A percentile compares a stretch with the other conserved stretches of the same genome.
Conservation (phyloP, 2,888 invertebrate genomes). For the Corbicula japonica region DNA sequence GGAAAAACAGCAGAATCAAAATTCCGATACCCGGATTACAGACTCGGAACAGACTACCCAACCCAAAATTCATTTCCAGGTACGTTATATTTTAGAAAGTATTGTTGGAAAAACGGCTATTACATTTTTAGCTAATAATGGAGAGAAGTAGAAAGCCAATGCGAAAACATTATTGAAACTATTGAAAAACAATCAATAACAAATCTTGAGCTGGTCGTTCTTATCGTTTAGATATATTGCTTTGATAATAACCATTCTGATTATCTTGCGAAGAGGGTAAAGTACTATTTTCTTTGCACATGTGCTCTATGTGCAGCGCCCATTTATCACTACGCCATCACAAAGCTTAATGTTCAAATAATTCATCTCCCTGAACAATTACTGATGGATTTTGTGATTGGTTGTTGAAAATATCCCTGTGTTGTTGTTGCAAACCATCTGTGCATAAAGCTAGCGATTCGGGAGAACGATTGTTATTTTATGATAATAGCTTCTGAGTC, state of each 20-base stretch:
- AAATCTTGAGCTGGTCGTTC: slow-evolving; percentile 14
- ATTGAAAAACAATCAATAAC: slow-evolving; percentile 58
- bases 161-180: slow-evolving; percentile 53
- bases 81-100: slow-evolving; percentile 37
- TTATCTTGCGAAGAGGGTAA: neutral
- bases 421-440: slow-evolving; percentile 63
- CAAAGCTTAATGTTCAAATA: slow-evolving; percentile 39
- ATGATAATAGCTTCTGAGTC: slow-evolving; percentile 26
- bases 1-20: slow-evolving; percentile 66
- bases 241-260: slow-evolving; percentile 21
- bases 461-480: slow-evolving; percentile 44
- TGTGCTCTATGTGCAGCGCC: slow-evolving; percentile 23
- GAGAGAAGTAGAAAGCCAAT: slow-evolving; percentile 36
- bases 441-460: slow-evolving; percentile 31
- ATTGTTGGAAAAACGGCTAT: too few species aligned
- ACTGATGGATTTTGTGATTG: slow-evolving; percentile 59
- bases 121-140: slow-evolving; percentile 15
- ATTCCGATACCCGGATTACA: slow-evolving; percentile 69
- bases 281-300: slow-evolving; percentile 43
- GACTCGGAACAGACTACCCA: slow-evolving; percentile 63
- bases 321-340: slow-evolving; percentile 46
- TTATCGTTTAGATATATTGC: slow-evolving; percentile 49
- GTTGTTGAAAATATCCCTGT: slow-evolving; percentile 29
- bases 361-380: slow-evolving; percentile 47
- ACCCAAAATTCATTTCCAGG: slow-evolving; percentile 66